Evolutionary conservation across 2,888 invertebrate genomes (phyloP), one percentile per base, ranked within the genome.

Genomic region (Pediacus dermestoides): DNA sequence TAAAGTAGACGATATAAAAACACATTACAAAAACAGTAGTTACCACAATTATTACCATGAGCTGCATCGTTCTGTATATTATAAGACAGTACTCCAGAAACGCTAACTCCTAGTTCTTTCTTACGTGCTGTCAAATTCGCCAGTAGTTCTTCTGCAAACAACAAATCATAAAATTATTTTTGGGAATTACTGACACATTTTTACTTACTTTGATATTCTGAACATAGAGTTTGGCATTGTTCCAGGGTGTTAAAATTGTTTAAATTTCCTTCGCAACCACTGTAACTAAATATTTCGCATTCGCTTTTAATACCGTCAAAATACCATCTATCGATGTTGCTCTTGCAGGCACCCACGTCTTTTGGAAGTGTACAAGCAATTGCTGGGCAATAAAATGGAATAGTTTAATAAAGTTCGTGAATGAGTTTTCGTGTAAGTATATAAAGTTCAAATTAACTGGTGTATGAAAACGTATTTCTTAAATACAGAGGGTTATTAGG

Each of bases 181-280:
- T 28, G 12, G 31, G 15, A n/a, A n/a, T n/a, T n/a, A n/a, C n/a
- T n/a, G n/a, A n/a, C n/a, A n/a, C n/a, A n/a, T n/a, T n/a, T n/a
- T 8, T 26, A 50, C 57, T 52, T 48, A 76, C 76, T 73, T 66
- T 71, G 71, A 52, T 70, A 71, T 45, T 69, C 64, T 4, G 49
- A 36, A 56, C 88, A 89, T 7, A 79, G 75, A 12, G 72, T 71
- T 42, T 77, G 75, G 57, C 92, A 92, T 27, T 79, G 76, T 37
- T 82, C 78, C 39, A 80, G 74, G 0, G 80, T 80, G 36, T 78
- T 78, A 68, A 94, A 95, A 66, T 90, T 90, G 68, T 95, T 95
- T 25, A 77, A 76, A 65, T 92, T 94, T 1, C 86, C 89, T 30
- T 87, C 83, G 63, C 96, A 96, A 22, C 93, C 94, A 13, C 85